Percentiles rank a stretch among this genome's conserved stretches.
Evolutionary conservation across 2,797 vertebrate genomes (phyloP).

Genomic region (Sebastes matsubarae): DNA sequence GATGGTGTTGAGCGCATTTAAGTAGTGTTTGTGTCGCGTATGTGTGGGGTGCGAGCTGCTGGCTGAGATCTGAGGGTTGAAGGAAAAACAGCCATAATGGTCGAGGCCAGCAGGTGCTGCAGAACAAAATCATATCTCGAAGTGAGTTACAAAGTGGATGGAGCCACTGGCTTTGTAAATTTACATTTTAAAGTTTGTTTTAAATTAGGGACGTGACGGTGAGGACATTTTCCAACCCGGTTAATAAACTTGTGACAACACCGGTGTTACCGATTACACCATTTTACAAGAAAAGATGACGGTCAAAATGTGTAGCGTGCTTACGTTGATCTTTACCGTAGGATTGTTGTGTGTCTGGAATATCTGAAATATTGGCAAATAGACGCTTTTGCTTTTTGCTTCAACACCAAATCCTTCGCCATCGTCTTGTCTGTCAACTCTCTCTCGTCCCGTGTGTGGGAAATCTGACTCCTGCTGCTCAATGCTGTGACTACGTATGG

Average conservation of each 20-base stretch:
- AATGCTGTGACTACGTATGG: too few relatives aligned
- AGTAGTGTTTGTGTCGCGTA: conserved; percentile 31
- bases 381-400: too few relatives aligned
- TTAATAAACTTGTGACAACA: not conserved
- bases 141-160: not conserved
- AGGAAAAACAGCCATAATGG: conserved; percentile 26
- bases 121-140: not conserved
- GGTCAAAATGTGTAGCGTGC: too few relatives aligned
- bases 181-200: not conserved
- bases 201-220: not conserved
- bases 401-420: too few relatives aligned
- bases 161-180: not conserved
- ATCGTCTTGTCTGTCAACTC: too few relatives aligned
- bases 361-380: too few relatives aligned
- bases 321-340: too few relatives aligned
- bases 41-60: conserved; percentile 29
- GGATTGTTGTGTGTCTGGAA: too few relatives aligned
- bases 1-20: conserved; percentile 37
- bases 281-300: too few relatives aligned
- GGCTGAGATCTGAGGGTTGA: conserved; percentile 52
- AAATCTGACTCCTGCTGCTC: too few relatives aligned
- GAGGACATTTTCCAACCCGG: not conserved
- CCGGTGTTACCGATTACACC: too few relatives aligned
- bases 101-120: conserved; percentile 13
- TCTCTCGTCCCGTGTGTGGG: too few relatives aligned